Evolutionary conservation across 1,140 invertebrate species (phyloP), one percentile per base, ranked within the genome.

Genomic region (Saxidomus purpurata): DNA sequence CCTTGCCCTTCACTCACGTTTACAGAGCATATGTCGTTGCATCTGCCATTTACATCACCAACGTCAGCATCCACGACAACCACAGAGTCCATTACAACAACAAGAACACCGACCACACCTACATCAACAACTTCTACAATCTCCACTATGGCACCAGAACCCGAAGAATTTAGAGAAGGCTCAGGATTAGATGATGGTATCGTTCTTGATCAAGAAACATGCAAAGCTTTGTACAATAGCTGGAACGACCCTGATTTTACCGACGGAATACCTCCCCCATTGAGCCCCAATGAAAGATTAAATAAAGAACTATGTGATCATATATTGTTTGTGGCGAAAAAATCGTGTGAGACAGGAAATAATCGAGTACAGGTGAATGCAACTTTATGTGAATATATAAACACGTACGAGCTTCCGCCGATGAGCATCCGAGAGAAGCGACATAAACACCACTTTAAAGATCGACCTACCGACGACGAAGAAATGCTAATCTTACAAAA

Each of bases 1-100:
- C 49, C 49, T 79, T 67, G 80, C 15, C 31, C 15, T 31, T 59
- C 80, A 36, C 59, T 82, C 80, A 63, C 80, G 61, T 82, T 82
- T 82, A 67, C 80, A 82, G 80, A 82, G 36, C 17, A 59, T 22
- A 19, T 31, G 25, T 4, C 81, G 43, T 13, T 31, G 36, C 19
- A 28, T 43, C 3, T 38, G 25, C 61, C 49, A 28, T 36, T 31
- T 0, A 2, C 52, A 22, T 61, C 79, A 36, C n/a, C 79, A 36
- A 34, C 79, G 25, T n/a, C 55, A 9, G 15, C 13, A 40, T 8
- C 15, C 1, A 82, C 49, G 28, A 6, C 52, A 47, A 9, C 49
- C 4, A 61, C 79, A 61, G 2, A 22, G 34, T 8, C 15, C 8
- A 25, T 40, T 17, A 49, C 82, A 71, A 15, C 43, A 34, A 55